Base-by-base conservation (phyloP, 2,113 vertebrate species). In the Ophiodon elongatus region DNA sequence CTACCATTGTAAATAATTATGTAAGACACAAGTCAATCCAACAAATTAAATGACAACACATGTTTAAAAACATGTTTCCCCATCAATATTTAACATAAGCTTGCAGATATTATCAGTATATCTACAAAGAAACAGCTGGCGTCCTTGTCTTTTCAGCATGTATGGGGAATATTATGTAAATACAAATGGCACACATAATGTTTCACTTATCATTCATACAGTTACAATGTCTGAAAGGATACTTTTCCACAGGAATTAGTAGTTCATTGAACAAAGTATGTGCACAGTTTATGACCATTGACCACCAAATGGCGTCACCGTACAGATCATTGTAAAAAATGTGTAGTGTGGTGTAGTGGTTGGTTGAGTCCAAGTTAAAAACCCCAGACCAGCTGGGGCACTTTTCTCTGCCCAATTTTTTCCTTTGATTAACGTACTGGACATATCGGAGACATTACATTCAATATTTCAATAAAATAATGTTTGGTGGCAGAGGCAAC, bases 321-420 rank as follows among this genome's bases (percentile, higher is more conserved):
- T 35, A 50, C 21, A 77, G 59, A 56, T 73, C 60, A 74, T 43
- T 77, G 39, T 80, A 80, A 75, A 89, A 85, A 76, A 73, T 17
- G 2, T 75, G 63, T 50, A 2, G 17, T 37, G 50, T 33, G n/a
- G 60, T 35, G 72, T 41, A 1, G 14, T 35, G n/a, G 50, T 63
- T 35, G 21, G 8, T 50, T 13, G 43, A 85, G 45, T 62, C 19
- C 8, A 54, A 29, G 57, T 73, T 77, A 14, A 76, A 54, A 43
- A 3, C 35, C 79, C 71, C 89, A 92, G 84, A 78, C 91, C 91
- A 88, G 91, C 91, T 91, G 89, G 86, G 52, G 5, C n/a, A 47
- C 7, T 71, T 72, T 27, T n/a, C 56, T 14, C 33, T 37, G 21
- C 39, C 11, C 23, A 59, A 87, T 77, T 87, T n/a, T n/a, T n/a